These are phyloP conservation scores for Gallinago jamesoni DNA, from an alignment of 2,113 vertebrate species.

Conservation along the genomic window DNA sequence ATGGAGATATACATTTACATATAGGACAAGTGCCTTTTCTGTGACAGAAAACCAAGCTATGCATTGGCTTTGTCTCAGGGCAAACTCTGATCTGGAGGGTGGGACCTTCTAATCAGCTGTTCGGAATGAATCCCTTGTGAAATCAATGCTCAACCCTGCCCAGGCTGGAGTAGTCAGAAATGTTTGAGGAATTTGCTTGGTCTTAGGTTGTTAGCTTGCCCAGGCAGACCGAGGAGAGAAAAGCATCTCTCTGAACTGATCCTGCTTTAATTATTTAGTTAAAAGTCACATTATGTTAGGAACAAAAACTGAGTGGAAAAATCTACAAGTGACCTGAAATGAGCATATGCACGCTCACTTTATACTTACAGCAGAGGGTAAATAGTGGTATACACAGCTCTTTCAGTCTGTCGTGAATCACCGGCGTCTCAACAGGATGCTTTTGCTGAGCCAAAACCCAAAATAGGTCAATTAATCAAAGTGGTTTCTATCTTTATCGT, in stretches of 20 bases:
- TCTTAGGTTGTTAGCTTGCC: not conserved
- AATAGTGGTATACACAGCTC: slow-evolving; percentile 3
- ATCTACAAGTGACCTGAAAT: slow-evolving; percentile 35
- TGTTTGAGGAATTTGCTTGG: not conserved
- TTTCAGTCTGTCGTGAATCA: slow-evolving; percentile 28
- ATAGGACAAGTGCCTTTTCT: not conserved
- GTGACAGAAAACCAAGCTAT: not conserved
- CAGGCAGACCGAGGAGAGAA: not conserved
- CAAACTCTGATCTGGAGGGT: not conserved
- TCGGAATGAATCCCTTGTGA: not conserved
- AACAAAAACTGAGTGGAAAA: slow-evolving; percentile 22
- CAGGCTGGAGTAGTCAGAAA: not conserved
- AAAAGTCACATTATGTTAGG: not conserved
- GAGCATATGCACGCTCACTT: not conserved
- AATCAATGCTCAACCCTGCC: not conserved
- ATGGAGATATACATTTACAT: not conserved
- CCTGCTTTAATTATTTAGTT: slow-evolving; percentile 20
- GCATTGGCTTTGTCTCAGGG: not conserved
- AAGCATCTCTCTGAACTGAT: not conserved
- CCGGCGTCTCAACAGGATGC: not conserved
- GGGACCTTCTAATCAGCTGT: not conserved
- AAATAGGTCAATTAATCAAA: slow-evolving; percentile 66
- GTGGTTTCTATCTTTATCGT: slow-evolving; percentile 31
- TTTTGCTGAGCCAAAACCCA: slow-evolving; percentile 38
- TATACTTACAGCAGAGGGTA: slow-evolving; percentile 20